These are phyloP conservation scores for Sminthurinus signatus DNA, from an alignment of 1,140 invertebrate genomes.

Conservation along the genomic window DNA sequence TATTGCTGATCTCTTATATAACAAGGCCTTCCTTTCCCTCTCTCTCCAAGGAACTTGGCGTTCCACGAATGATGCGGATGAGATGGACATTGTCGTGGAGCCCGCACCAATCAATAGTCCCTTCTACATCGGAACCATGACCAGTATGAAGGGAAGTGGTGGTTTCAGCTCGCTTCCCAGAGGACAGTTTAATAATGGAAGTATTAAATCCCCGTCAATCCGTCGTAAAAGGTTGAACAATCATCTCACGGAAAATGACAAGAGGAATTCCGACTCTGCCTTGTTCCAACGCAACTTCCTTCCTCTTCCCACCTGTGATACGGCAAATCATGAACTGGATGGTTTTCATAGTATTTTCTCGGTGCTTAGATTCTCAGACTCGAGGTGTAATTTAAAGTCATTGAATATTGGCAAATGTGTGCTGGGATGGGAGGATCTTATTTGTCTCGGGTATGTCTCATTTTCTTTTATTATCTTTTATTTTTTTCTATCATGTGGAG, in stretches of 20 bases:
- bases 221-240: constrained; percentile 29
- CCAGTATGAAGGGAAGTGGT: constrained; percentile 6
- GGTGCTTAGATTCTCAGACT: constrained; percentile 41
- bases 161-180: constrained; percentile 30
- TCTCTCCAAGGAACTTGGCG: constrained; percentile 48
- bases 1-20: constrained; percentile 48
- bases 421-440: constrained; percentile 50
- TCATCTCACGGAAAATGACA: constrained; percentile 44
- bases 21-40: constrained; percentile 50
- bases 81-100: constrained; percentile 31
- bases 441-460: constrained; percentile 50
- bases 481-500: no score
- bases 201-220: constrained; percentile 38
- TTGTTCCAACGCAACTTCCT: constrained; percentile 51
- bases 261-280: constrained; percentile 52
- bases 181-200: constrained; percentile 21
- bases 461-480: no score
- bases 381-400: constrained; percentile 50
- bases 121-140: constrained; percentile 6
- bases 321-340: constrained; percentile 45
- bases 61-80: constrained; percentile 28
- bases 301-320: constrained; percentile 50
- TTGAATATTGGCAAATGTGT: constrained; percentile 53
- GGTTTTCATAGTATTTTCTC: constrained; percentile 42
- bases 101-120: constrained; percentile 16